Evolutionary conservation across 1,140 invertebrate species (phyloP).

Genomic region (Drosophila ironensis): DNA sequence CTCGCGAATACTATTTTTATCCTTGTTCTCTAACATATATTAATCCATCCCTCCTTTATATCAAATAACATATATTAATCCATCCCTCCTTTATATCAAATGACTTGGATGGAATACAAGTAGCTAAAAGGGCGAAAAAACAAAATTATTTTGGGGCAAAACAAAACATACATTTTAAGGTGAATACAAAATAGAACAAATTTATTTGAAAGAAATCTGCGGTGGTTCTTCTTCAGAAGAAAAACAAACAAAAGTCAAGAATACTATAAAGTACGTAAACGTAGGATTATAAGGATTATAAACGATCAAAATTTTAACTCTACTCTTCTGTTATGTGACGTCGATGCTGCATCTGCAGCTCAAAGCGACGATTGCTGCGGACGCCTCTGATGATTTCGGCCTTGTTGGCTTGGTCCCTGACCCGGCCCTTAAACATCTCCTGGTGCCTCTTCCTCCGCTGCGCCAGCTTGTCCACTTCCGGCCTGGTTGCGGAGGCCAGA

Average conservation of each 20-base stretch:
- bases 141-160: background rate
- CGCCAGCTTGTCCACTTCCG: slow-evolving; percentile 22
- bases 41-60: too few relatives aligned
- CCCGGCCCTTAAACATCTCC: slow-evolving; percentile 67
- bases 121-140: too few relatives aligned
- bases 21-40: too few relatives aligned
- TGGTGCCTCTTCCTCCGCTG: slow-evolving; percentile 56
- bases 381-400: slow-evolving; percentile 84
- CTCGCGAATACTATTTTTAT: too few relatives aligned
- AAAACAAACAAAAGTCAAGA: background rate
- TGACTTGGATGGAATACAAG: too few relatives aligned
- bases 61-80: too few relatives aligned
- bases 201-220: background rate
- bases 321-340: slow-evolving; percentile 60
- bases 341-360: slow-evolving; percentile 85
- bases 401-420: slow-evolving; percentile 8
- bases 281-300: too few relatives aligned
- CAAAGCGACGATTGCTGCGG: slow-evolving; percentile 86
- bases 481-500: background rate
- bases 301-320: background rate
- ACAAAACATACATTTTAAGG: background rate
- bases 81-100: too few relatives aligned
- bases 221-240: too few relatives aligned
- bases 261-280: background rate
- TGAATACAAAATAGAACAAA: background rate